These are phyloP conservation scores for Pelodiscus sinensis DNA, from an alignment of 2,113 vertebrate genomes.

Conservation along the genomic window DNA sequence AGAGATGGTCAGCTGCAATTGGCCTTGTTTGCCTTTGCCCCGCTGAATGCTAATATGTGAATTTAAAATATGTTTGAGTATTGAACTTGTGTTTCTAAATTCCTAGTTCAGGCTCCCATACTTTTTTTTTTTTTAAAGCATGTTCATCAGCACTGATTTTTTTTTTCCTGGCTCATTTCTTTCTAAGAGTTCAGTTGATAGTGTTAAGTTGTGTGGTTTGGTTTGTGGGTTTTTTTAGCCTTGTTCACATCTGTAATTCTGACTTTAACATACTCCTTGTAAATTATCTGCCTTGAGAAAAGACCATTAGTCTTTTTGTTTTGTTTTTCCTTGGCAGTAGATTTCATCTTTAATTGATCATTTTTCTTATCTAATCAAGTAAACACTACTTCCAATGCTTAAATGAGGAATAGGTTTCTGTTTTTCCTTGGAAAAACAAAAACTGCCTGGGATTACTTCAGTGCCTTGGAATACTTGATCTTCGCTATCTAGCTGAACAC, in stretches of 20 bases:
- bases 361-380: too few relatives aligned
- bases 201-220: neutral
- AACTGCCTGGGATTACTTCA: neutral
- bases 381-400: fast-evolving
- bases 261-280: neutral
- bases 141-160: neutral
- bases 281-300: neutral
- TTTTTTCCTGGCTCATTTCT: neutral
- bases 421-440: neutral
- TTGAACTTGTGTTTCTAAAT: neutral
- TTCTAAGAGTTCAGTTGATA: neutral
- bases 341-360: neutral
- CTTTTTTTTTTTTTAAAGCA: neutral
- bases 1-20: neutral
- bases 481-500: fast-evolving
- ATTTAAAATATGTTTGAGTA: neutral
- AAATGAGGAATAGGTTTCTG: neutral
- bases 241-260: neutral
- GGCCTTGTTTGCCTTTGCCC: neutral
- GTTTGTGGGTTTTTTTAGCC: neutral
- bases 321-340: neutral
- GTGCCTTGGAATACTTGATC: neutral
- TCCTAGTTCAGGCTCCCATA: too few relatives aligned
- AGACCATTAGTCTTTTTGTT: neutral
- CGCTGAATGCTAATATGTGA: too few relatives aligned